A percentile compares a stretch with the other conserved stretches of the same genome.
phyloP scores from a whole-genome alignment of 2,113 vertebrate genomes.

The Diadophis punctatus region DNA sequence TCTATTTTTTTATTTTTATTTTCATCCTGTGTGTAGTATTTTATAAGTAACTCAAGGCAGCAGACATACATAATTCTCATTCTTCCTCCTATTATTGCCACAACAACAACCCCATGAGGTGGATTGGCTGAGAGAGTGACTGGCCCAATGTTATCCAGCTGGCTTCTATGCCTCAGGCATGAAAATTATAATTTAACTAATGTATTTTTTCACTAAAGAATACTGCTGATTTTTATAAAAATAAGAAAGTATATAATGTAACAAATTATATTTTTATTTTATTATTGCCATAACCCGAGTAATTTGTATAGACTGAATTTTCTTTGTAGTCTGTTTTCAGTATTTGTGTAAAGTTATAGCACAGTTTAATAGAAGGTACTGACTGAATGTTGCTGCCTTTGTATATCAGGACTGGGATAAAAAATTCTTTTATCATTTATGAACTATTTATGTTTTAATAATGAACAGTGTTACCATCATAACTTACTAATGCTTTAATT shows the following conservation, averaged over 20 bases:
- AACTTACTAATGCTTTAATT: background rate
- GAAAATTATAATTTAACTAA: background rate
- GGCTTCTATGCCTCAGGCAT: background rate
- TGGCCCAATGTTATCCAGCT: background rate
- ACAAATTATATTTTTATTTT: background rate
- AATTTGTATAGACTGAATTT: background rate
- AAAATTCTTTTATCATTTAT: background rate
- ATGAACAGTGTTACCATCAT: background rate
- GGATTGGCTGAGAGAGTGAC: background rate
- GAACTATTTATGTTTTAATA: background rate
- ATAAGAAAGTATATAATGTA: background rate
- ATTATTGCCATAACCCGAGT: background rate
- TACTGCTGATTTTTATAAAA: background rate
- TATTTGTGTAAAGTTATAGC: background rate
- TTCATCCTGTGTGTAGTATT: background rate
- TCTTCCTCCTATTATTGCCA: background rate
- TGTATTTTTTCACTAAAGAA: background rate
- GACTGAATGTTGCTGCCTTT: background rate
- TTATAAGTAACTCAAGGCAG: background rate
- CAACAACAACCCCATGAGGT: background rate
- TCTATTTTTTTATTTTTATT: conserved; percentile 12
- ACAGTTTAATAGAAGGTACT: background rate
- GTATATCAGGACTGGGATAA: background rate
- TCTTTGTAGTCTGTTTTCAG: background rate
- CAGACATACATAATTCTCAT: background rate